These are phyloP conservation scores for Odocoileus hemionus DNA, from an alignment of 2,113 vertebrate genomes.

Conservation along the genomic window DNA sequence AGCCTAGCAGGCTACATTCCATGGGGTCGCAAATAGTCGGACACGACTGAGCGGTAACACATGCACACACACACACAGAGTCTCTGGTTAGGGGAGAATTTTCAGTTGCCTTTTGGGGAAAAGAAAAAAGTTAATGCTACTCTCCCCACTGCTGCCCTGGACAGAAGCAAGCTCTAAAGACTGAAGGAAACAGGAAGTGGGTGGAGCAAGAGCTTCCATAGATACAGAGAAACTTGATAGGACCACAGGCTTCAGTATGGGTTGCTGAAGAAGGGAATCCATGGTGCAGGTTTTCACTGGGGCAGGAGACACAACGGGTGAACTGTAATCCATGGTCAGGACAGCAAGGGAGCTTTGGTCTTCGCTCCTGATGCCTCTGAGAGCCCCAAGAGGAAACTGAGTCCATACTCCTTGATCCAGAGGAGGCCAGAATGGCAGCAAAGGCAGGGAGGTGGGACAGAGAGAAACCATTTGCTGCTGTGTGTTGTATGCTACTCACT, in stretches of 20 bases:
- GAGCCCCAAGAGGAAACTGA: background rate
- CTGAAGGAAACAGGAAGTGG: background rate
- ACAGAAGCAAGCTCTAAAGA: background rate
- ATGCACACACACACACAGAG: background rate
- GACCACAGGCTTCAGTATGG: background rate
- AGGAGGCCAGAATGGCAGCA: background rate
- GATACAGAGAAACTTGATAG: background rate
- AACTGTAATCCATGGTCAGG: background rate
- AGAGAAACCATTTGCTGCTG: background rate
- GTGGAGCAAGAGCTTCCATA: background rate
- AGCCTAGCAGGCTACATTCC: background rate
- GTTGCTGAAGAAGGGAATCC: background rate
- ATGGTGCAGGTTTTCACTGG: background rate
- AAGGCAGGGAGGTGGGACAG: background rate
- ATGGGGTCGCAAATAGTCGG: rapidly evolving
- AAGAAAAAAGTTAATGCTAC: background rate
- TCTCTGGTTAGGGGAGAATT: background rate
- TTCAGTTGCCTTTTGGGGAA: background rate
- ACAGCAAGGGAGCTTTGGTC: background rate
- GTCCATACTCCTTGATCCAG: background rate
- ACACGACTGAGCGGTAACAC: background rate
- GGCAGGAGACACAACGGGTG: background rate
- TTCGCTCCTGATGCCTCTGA: background rate
- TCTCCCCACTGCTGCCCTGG: background rate
- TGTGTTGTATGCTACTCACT: background rate